phyloP scores from a whole-genome alignment of 2,888 invertebrate genomes.

The Homarus gammarus region DNA sequence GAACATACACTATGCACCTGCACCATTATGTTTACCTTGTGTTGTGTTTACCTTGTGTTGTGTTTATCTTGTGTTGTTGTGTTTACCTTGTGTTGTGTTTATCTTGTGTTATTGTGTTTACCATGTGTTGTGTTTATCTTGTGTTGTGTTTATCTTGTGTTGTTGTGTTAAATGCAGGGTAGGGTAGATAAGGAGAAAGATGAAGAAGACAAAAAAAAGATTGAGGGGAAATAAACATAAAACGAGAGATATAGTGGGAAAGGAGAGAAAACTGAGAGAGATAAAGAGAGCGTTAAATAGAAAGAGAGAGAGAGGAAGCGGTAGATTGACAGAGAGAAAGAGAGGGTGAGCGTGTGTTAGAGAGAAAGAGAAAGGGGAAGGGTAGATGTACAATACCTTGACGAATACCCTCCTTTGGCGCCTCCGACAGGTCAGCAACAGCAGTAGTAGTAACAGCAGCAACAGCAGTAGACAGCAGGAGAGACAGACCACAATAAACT shows the following conservation, averaged over 20 bases:
- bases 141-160: background rate
- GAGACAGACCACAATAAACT: no score
- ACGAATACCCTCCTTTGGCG: no score
- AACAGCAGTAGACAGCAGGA: background rate
- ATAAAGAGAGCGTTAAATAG: no score
- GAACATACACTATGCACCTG: constrained; percentile 37
- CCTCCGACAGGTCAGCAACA: background rate
- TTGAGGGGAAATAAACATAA: no score
- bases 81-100: no score
- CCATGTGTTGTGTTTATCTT: constrained; percentile 20
- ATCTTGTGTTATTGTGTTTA: constrained; percentile 26
- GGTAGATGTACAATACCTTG: background rate
- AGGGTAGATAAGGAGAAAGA: background rate
- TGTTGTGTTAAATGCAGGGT: background rate
- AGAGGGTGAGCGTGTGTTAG: background rate
- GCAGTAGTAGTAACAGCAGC: background rate
- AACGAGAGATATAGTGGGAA: no score
- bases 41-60: constrained; percentile 7
- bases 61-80: background rate
- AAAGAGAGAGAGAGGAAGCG: background rate
- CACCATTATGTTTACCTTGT: constrained; percentile 41
- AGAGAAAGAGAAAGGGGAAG: background rate
- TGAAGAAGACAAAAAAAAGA: no score
- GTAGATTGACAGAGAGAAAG: background rate
- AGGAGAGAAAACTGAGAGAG: no score